Conservation (phyloP, 2,797 vertebrate species). For the Molothrus ater region DNA sequence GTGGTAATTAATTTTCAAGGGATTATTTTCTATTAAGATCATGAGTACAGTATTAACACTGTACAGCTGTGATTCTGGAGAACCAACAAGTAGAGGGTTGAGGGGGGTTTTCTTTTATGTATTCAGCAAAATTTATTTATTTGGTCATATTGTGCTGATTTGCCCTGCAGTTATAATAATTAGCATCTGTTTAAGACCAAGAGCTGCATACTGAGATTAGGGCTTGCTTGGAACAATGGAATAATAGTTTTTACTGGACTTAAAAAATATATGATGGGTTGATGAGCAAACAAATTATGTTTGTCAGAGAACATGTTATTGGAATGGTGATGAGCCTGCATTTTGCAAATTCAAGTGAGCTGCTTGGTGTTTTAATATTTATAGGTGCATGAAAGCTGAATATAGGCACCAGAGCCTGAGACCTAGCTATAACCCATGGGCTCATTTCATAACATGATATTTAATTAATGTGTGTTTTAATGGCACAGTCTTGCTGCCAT, state of each 20-base stretch:
- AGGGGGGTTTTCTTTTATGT: background rate
- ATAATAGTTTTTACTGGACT: background rate
- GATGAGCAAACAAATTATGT: background rate
- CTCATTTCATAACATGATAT: background rate
- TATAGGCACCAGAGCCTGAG: background rate
- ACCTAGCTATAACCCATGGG: background rate
- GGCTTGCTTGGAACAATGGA: background rate
- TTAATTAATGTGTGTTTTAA: background rate
- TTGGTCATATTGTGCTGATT: background rate
- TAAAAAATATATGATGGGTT: background rate
- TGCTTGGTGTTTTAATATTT: background rate
- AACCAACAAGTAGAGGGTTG: background rate
- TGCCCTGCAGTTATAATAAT: background rate
- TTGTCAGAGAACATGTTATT: background rate
- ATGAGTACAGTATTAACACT: conserved; percentile 14
- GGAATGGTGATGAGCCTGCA: background rate
- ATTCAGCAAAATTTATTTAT: background rate
- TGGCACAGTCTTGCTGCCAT: background rate
- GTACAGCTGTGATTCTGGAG: conserved; percentile 1
- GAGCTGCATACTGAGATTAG: background rate
- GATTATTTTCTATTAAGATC: conserved; percentile 66
- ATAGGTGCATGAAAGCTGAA: background rate
- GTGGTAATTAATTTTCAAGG: conserved; percentile 63
- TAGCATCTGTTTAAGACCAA: background rate
- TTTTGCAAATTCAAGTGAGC: background rate